phyloP scores from a whole-genome alignment of 2,888 invertebrate species.

The Dastarcus helophoroides region DNA sequence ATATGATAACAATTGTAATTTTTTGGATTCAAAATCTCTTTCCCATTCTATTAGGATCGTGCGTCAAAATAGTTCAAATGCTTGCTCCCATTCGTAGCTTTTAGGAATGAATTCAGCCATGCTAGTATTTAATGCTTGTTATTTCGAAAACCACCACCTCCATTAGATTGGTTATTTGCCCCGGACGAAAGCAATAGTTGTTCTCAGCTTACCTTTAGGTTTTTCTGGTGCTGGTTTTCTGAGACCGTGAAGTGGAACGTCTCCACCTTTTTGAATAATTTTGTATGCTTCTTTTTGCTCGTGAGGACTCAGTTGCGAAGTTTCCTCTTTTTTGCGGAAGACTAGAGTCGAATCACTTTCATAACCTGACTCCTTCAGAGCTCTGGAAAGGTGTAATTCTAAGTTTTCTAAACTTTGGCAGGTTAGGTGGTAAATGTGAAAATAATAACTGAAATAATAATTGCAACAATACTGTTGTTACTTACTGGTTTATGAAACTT shows the following conservation, averaged over 20 bases:
- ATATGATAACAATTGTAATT: too few species aligned
- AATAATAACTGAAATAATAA: too few species aligned
- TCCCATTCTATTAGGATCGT: too few species aligned
- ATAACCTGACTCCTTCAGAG: conserved; percentile 80
- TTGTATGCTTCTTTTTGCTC: conserved; percentile 78
- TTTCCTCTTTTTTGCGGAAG: conserved; percentile 63
- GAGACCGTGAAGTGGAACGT: conserved; percentile 86
- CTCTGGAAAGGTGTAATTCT: conserved; percentile 40
- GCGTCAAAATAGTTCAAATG: too few species aligned
- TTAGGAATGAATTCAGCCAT: too few species aligned
- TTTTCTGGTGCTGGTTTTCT: conserved; percentile 81
- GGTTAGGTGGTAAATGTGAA: too few species aligned
- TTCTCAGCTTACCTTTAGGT: conserved; percentile 51
- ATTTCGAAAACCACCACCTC: conserved; percentile 11
- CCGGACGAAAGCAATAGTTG: background rate
- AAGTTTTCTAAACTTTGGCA: too few species aligned
- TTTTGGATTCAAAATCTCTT: too few species aligned
- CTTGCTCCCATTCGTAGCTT: too few species aligned
- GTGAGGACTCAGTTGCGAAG: conserved; percentile 61
- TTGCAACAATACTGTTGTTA: conserved; percentile 2
- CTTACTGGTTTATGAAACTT: conserved; percentile 75
- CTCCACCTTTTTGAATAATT: conserved; percentile 84
- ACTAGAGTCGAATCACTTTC: conserved; percentile 84
- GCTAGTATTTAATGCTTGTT: too few species aligned
- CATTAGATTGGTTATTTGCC: conserved; percentile 7